These are phyloP conservation scores for Rhodophaea formosa DNA, from an alignment of 2,888 invertebrate species.

Conservation along the genomic window DNA sequence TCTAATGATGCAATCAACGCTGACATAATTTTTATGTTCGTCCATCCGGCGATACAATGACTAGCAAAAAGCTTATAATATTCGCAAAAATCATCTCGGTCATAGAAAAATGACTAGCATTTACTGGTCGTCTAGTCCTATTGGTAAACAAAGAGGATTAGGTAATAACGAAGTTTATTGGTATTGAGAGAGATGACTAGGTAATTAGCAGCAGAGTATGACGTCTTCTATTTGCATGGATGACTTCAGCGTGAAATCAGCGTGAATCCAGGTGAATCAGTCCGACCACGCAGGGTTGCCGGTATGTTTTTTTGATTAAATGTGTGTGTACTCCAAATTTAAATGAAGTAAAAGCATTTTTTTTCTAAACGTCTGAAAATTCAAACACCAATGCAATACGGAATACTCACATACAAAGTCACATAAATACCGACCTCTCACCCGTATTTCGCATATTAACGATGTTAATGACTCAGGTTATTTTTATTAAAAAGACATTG, in stretches of 20 bases:
- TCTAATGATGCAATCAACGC: neutral
- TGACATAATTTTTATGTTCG: neutral
- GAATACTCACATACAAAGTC: too few relatives aligned
- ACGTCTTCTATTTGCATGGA: slow-evolving; percentile 31
- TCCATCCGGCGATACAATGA: neutral
- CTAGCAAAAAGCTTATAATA: neutral
- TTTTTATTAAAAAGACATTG: too few relatives aligned
- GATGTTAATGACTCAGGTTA: too few relatives aligned
- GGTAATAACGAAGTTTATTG: slow-evolving; percentile 2
- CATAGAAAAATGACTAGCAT: neutral
- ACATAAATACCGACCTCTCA: too few relatives aligned
- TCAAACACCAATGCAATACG: too few relatives aligned
- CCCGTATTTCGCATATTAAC: too few relatives aligned
- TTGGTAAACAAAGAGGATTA: slow-evolving; percentile 1
- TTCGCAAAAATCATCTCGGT: neutral
- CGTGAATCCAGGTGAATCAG: slow-evolving; percentile 18
- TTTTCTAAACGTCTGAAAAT: too few relatives aligned
- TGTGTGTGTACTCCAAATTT: too few relatives aligned
- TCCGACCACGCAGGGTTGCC: slow-evolving; percentile 6
- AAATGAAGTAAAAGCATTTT: too few relatives aligned
- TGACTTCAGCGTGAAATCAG: slow-evolving; percentile 32
- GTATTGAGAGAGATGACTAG: slow-evolving; percentile 15
- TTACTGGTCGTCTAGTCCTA: neutral
- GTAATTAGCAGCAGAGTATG: slow-evolving; percentile 20
- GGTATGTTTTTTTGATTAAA: too few relatives aligned